Evolutionary conservation across 2,888 invertebrate genomes (phyloP), one percentile per base, ranked within the genome.

Genomic region (Silvanus unidentatus): DNA sequence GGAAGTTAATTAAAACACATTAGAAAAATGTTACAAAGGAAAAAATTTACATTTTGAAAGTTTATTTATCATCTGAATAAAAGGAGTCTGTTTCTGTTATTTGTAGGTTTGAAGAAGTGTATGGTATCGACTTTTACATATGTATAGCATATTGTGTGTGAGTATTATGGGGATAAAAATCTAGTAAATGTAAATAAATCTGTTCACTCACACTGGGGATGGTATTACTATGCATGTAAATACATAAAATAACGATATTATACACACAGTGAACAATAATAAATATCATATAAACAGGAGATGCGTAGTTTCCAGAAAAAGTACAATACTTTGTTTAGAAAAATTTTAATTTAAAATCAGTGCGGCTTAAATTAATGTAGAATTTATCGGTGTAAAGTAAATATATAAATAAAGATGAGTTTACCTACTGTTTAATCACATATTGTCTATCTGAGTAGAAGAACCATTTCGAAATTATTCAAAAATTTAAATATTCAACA

Each of bases 151-250:
- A 37, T 37, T 37, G 37, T 37, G 10, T 22, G 22, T n/a, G n/a
- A n/a, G n/a, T n/a, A n/a, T n/a, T n/a, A n/a, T n/a, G n/a, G 16
- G 9, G 43, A 43, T 43, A 43, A 37, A 36, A 43, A 43, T 29
- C 38, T 37, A 35, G 22, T 37, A 30, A 37, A 43, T 37, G 43
- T 43, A 43, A 38, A 43, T 43, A 38, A 38, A 43, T 43, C 36
- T 38, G 15, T 28, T 14, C 11, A 27, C 3, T 22, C 16, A 12
- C 39, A 27, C 12, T 16, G n/a, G 39, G 39, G 39, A 27, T 14
- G 30, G 28, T 15, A 29, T 40, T 11, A 40, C 30, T 27, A 40
- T 40, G 30, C 40, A 40, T 40, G 13, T 22, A 30, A 40, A 40
- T 40, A 22, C 22, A 40, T 40, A 15, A 28, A 28, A 40, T 11